Evolutionary conservation across 2,888 invertebrate species (phyloP).

Genomic region (Aphodius sticticus): DNA sequence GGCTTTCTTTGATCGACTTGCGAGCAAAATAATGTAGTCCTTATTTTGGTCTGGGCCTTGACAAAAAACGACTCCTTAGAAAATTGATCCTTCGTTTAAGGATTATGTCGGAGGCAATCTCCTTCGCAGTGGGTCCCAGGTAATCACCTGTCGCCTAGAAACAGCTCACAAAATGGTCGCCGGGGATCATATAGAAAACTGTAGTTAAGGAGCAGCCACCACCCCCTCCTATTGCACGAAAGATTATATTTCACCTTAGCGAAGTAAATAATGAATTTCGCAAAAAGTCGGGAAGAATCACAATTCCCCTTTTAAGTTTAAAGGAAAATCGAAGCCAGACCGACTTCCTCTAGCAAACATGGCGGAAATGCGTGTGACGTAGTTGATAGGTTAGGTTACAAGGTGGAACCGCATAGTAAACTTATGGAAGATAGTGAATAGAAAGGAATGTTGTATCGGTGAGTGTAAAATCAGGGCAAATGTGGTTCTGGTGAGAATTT

Average conservation of each 20-base stretch:
- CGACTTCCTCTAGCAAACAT: no score
- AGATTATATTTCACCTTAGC: not conserved
- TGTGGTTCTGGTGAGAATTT: not conserved
- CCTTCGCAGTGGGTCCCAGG: conserved; percentile 12
- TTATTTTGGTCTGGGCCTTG: conserved; percentile 5
- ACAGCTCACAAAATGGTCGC: conserved; percentile 11
- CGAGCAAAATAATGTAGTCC: not conserved
- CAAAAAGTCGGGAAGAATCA: not conserved
- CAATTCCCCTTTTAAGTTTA: no score
- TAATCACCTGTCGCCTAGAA: conserved; percentile 20
- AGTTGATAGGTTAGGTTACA: no score
- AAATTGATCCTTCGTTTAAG: conserved; percentile 21
- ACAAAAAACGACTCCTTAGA: conserved; percentile 14
- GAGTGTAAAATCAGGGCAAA: not conserved
- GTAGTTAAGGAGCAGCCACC: not conserved
- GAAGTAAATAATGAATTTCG: not conserved
- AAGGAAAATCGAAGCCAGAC: no score
- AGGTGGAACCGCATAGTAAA: no score
- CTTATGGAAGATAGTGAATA: no score
- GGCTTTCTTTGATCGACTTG: not conserved
- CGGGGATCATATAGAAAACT: not conserved
- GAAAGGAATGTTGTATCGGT: not conserved
- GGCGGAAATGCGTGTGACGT: no score
- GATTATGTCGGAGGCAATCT: conserved; percentile 21
- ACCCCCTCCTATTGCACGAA: no score